phyloP scores from a whole-genome alignment of 2,113 vertebrate genomes.

The Lepus europaeus region DNA sequence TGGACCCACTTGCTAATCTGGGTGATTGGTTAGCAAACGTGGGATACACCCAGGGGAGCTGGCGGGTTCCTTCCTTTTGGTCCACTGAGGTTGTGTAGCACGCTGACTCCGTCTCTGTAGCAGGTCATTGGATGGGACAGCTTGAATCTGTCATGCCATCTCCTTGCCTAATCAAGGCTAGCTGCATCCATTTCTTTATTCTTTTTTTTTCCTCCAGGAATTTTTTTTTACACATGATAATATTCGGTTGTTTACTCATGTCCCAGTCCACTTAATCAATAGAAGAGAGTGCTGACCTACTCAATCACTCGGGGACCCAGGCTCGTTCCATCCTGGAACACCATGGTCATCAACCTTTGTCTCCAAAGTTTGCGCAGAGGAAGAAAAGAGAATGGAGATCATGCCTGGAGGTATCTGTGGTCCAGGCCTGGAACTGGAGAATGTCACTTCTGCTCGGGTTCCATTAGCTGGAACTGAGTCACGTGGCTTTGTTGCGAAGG shows the following conservation, averaged over 20 bases:
- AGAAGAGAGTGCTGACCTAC: neutral
- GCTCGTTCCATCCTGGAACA: neutral
- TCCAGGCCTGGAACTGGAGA: neutral
- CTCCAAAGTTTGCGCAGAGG: neutral
- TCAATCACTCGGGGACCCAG: neutral
- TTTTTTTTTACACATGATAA: neutral
- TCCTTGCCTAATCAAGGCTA: neutral
- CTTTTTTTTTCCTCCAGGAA: neutral
- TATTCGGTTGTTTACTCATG: neutral
- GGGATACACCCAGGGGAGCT: neutral
- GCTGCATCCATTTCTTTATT: neutral
- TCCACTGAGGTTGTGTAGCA: neutral
- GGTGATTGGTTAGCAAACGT: neutral
- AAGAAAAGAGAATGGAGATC: neutral
- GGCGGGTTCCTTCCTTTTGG: neutral
- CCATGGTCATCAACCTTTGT: neutral
- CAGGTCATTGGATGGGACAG: neutral
- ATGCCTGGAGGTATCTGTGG: neutral
- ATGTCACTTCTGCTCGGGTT: neutral
- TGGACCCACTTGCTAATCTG: neutral
- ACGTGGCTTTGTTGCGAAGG: neutral
- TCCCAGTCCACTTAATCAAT: neutral
- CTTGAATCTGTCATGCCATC: neutral
- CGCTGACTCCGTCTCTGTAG: neutral
- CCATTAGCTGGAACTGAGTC: neutral